phyloP scores from a whole-genome alignment of 2,888 invertebrate species.

The Rhopalosiphum nymphaeae region DNA sequence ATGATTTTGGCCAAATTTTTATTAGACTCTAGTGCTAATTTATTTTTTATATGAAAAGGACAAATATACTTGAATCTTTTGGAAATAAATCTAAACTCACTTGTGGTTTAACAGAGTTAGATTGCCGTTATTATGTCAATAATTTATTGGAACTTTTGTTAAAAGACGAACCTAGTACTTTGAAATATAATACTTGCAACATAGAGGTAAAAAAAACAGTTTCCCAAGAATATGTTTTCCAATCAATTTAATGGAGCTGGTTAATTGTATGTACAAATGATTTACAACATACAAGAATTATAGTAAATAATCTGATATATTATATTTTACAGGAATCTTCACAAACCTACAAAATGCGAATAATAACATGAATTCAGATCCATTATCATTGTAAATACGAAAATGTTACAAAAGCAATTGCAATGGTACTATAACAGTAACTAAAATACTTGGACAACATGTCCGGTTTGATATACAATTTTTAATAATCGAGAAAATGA shows the following conservation, averaged over 20 bases:
- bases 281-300: background rate
- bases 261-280: background rate
- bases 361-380: background rate
- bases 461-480: background rate
- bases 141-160: background rate
- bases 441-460: background rate
- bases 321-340: background rate
- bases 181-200: background rate
- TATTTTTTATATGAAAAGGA: background rate
- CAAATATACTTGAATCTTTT: background rate
- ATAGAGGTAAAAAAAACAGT: background rate
- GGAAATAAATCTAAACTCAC: constrained; percentile 3
- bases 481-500: background rate
- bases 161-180: background rate
- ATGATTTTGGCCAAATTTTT: background rate
- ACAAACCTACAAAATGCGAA: background rate
- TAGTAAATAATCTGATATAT: background rate
- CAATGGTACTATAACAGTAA: background rate
- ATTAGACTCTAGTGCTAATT: background rate
- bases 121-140: background rate
- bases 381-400: background rate
- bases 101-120: constrained; percentile 23
- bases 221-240: background rate
- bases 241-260: background rate
- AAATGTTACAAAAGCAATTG: constrained; percentile 1